phyloP scores from a whole-genome alignment of 2,888 invertebrate genomes.

The Fabriciana adippe region DNA sequence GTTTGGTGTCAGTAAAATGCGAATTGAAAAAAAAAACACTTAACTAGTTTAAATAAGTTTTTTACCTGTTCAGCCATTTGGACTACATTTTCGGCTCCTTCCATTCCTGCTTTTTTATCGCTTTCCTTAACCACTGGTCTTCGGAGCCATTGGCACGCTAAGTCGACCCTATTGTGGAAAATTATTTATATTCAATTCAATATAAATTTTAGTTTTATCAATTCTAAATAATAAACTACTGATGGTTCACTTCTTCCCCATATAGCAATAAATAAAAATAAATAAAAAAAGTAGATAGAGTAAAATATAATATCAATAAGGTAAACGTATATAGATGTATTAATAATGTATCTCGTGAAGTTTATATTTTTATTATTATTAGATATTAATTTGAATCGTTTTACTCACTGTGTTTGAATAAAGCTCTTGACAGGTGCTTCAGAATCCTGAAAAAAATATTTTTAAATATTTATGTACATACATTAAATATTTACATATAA shows the following conservation, averaged over 20 bases:
- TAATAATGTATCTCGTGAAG: too few species aligned
- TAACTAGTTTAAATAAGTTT: too few species aligned
- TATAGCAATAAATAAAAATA: too few species aligned
- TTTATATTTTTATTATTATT: too few species aligned
- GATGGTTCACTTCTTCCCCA: too few species aligned
- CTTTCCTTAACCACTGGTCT: constrained; percentile 53
- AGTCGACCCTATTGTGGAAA: constrained; percentile 52
- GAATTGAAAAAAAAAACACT: too few species aligned
- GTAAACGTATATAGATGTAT: too few species aligned
- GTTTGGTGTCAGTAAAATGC: too few species aligned
- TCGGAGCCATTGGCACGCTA: constrained; percentile 64
- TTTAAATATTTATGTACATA: neutral
- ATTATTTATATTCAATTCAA: neutral
- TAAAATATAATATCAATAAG: too few species aligned
- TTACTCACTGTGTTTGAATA: constrained; percentile 65
- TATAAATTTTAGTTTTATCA: neutral
- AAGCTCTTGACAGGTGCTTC: constrained; percentile 55
- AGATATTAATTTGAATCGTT: neutral
- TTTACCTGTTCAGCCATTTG: constrained; percentile 61
- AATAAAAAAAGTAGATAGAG: too few species aligned
- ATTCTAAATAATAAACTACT: neutral
- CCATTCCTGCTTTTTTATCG: constrained; percentile 55
- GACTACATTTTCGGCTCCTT: constrained; percentile 57
- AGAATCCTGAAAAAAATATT: constrained; percentile 46
- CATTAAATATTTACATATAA: too few species aligned